Evolutionary conservation across 2,888 invertebrate genomes (phyloP).

Genomic region (Drosophila pullipes): DNA sequence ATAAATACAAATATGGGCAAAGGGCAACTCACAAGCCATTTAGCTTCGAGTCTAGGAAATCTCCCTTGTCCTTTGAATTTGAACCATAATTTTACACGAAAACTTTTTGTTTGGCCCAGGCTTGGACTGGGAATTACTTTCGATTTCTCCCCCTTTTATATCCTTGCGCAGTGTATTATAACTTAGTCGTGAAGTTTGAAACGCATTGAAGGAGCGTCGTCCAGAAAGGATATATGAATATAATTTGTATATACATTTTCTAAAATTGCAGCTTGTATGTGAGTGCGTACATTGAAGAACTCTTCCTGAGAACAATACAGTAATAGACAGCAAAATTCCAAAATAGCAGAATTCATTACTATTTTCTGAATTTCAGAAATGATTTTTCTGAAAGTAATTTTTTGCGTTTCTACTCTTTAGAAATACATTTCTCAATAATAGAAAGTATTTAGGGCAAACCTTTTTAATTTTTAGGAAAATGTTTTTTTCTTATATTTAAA

Average conservation of each 20-base stretch:
- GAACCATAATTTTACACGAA: slow-evolving; percentile 71
- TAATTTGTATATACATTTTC: neutral
- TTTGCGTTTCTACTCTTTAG: too few relatives aligned
- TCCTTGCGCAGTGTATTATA: neutral
- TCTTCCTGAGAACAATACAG: neutral
- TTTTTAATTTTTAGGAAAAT: too few relatives aligned
- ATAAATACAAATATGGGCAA: neutral
- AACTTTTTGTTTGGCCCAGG: slow-evolving; percentile 53
- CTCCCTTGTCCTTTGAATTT: slow-evolving; percentile 67
- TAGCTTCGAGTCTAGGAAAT: neutral
- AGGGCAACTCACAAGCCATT: neutral
- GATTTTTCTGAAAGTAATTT: too few relatives aligned
- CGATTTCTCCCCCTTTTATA: neutral
- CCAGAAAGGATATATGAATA: neutral
- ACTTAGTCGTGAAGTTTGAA: neutral
- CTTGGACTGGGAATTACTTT: slow-evolving; percentile 13
- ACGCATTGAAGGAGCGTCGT: neutral
- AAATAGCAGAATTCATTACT: too few relatives aligned
- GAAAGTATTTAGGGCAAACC: too few relatives aligned
- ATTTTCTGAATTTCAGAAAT: too few relatives aligned
- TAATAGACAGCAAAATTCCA: neutral
- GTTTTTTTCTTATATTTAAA: too few relatives aligned
- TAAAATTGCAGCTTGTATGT: neutral
- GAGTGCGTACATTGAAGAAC: neutral
- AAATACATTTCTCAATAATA: too few relatives aligned